These are phyloP conservation scores for Pomacea maculata DNA, from an alignment of 1,140 invertebrate genomes.

Conservation along the genomic window DNA sequence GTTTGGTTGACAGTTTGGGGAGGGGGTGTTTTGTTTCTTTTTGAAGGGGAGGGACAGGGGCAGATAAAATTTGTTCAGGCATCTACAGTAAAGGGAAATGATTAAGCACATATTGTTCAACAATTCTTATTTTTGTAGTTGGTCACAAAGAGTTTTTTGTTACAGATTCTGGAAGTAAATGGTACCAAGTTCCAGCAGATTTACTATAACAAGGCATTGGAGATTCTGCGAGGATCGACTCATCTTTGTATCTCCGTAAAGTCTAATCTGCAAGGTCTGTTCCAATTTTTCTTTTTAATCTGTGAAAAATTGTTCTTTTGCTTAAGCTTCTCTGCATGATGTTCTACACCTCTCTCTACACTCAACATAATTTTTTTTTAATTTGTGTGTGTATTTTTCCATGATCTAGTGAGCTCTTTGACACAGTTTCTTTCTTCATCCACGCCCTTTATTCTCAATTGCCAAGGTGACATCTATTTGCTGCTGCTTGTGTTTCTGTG, in stretches of 20 bases:
- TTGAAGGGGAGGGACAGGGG: neutral
- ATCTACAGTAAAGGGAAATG: neutral
- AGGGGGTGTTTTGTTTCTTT: neutral
- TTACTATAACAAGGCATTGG: constrained; percentile 86
- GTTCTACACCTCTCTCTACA: neutral
- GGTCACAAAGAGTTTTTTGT: constrained; percentile 1
- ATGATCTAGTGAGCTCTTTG: no score
- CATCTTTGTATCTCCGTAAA: constrained; percentile 97
- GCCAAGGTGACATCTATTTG: no score
- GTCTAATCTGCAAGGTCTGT: constrained; percentile 85
- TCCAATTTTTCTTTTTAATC: neutral
- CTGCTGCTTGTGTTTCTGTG: no score
- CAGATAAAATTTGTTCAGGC: no score
- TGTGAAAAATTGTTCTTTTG: neutral
- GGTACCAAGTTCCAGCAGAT: constrained; percentile 95
- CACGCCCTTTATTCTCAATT: no score
- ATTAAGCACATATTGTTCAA: neutral
- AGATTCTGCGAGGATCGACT: constrained; percentile 91
- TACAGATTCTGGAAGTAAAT: constrained; percentile 86
- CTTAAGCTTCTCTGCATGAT: neutral
- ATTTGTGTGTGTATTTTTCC: neutral
- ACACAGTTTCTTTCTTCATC: no score
- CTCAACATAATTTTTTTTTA: neutral
- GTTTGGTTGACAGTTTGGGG: neutral
- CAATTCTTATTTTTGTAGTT: neutral